Conservation (phyloP, 2,888 invertebrate species). For the Cabera pusaria region DNA sequence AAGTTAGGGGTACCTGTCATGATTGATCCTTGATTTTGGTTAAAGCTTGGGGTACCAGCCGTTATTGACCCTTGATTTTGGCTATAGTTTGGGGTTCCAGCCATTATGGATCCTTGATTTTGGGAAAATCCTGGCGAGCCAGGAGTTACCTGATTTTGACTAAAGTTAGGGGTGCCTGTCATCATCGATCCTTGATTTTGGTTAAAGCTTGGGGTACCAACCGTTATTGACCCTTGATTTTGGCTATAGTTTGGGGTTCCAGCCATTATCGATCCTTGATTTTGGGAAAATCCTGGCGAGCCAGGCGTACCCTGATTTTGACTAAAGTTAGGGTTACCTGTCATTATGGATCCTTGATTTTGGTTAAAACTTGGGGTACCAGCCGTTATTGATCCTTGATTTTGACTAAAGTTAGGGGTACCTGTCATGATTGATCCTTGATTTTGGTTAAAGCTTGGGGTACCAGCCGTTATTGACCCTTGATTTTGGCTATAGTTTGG, state of each 20-base stretch:
- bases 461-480: conserved; percentile 24
- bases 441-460: conserved; percentile 24
- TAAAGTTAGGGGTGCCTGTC: conserved; percentile 2
- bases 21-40: conserved; percentile 17
- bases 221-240: conserved; percentile 20
- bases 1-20: conserved; percentile 27
- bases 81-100: conserved; percentile 25
- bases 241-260: conserved; percentile 27
- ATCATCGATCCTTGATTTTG: conserved; percentile 31
- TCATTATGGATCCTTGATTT: conserved; percentile 18
- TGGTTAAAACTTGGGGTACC: conserved; percentile 47
- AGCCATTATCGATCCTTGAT: conserved; percentile 19
- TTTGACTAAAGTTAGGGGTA: conserved; percentile 25
- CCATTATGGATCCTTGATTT: conserved; percentile 15
- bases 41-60: conserved; percentile 25
- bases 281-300: conserved; percentile 3
- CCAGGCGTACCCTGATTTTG: conserved; percentile 15
- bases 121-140: conserved; percentile 3
- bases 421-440: conserved; percentile 22
- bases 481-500: conserved; percentile 27
- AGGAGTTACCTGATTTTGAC: conserved; percentile 14
- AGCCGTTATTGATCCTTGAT: conserved; percentile 20
- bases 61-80: conserved; percentile 26
- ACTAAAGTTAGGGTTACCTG: conserved; percentile 1
- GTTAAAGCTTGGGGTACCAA: conserved; percentile 42